These are phyloP conservation scores for Brachynemurus nebulosus DNA, from an alignment of 2,888 invertebrate genomes.

Conservation along the genomic window DNA sequence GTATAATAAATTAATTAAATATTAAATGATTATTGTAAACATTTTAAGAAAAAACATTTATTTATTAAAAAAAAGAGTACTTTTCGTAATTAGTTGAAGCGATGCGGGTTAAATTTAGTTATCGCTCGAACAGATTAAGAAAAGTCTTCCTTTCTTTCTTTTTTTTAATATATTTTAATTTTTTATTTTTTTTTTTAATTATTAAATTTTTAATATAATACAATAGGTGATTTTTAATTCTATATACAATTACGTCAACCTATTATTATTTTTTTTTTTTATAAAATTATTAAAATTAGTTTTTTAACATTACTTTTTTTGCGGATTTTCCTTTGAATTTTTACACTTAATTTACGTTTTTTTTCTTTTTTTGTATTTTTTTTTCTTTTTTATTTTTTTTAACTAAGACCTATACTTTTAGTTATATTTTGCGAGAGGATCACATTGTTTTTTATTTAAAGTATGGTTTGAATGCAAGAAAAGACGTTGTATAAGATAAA, in stretches of 20 bases:
- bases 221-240: background rate
- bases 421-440: constrained; percentile 1
- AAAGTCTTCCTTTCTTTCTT: background rate
- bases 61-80: background rate
- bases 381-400: background rate
- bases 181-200: background rate
- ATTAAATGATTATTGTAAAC: background rate
- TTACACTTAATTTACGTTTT: background rate
- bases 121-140: background rate
- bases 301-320: too few relatives aligned
- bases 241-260: background rate
- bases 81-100: background rate
- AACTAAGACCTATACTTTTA: background rate
- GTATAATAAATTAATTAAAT: too few relatives aligned
- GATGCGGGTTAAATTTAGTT: too few relatives aligned
- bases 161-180: background rate
- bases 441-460: constrained; percentile 1
- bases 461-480: constrained; percentile 1
- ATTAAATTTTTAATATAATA: background rate
- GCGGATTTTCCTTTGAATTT: too few relatives aligned
- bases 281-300: constrained; percentile 1
- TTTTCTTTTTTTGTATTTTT: background rate
- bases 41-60: background rate
- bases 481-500: background rate
- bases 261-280: background rate